Percentiles rank a stretch among this genome's conserved stretches.
Evolutionary conservation across 1,140 invertebrate species (phyloP).

Genomic region (Drosophila eugracilis): DNA sequence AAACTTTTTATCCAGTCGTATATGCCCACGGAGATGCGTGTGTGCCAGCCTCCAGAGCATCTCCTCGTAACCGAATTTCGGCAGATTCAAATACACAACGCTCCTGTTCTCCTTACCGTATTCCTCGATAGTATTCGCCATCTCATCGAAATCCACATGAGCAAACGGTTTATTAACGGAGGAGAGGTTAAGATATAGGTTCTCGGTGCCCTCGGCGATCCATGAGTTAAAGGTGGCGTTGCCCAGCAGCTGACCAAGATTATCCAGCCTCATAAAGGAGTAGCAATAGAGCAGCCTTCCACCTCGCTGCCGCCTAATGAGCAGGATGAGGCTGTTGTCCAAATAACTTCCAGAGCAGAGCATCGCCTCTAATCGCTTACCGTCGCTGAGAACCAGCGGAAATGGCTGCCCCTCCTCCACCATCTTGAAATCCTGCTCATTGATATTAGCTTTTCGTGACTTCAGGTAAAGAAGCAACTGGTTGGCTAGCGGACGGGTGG

Average conservation of each 20-base stretch:
- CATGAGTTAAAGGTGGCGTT: conserved; percentile 45
- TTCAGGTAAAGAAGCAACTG: conserved; percentile 41
- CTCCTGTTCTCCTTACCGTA: not conserved
- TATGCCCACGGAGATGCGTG: conserved; percentile 47
- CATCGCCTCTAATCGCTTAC: conserved; percentile 58
- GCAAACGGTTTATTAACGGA: conserved; percentile 21
- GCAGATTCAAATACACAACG: conserved; percentile 19
- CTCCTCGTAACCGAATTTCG: conserved; percentile 57
- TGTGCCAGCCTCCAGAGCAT: conserved; percentile 30
- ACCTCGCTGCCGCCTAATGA: conserved; percentile 36
- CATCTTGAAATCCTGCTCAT: conserved; percentile 46
- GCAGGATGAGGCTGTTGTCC: conserved; percentile 39
- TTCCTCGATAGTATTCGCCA: conserved; percentile 31
- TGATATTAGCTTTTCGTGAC: conserved; percentile 28
- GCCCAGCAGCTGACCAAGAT: conserved; percentile 38
- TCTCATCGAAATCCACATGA: conserved; percentile 47
- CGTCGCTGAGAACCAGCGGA: conserved; percentile 43
- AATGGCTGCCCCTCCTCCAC: conserved; percentile 45
- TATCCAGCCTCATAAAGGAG: conserved; percentile 59
- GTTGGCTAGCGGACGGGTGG: conserved; percentile 44
- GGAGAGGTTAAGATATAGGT: conserved; percentile 54
- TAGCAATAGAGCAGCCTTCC: conserved; percentile 58
- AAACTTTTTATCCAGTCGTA: conserved; percentile 25
- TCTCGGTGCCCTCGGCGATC: conserved; percentile 55
- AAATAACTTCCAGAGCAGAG: conserved; percentile 56